A percentile compares a stretch with the other conserved stretches of the same genome.
phyloP scores from a whole-genome alignment of 2,113 vertebrate species.

The Physeter macrocephalus region DNA sequence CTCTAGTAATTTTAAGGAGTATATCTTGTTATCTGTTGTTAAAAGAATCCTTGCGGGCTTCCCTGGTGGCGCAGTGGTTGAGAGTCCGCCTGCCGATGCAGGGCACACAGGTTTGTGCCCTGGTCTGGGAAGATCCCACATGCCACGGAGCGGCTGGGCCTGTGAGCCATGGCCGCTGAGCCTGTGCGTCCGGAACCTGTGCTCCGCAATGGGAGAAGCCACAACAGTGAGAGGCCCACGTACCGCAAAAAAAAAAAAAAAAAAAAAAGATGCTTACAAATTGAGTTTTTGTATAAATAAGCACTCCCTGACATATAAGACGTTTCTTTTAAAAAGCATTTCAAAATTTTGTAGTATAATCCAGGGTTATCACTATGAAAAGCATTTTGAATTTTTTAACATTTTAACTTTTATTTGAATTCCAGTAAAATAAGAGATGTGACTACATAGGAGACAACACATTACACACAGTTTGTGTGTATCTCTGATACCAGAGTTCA shows the following conservation, averaged over 20 bases:
- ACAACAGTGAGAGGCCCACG: no score
- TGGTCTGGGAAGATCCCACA: no score
- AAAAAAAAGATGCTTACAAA: not conserved
- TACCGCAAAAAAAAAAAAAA: no score
- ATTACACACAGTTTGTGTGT: not conserved
- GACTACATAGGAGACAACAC: not conserved
- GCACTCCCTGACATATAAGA: not conserved
- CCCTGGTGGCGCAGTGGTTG: no score
- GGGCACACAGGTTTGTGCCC: no score
- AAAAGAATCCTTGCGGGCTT: no score
- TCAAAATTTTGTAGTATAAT: not conserved
- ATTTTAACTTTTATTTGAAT: constrained; percentile 23
- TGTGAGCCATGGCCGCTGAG: no score
- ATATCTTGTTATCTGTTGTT: not conserved
- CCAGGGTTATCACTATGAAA: not conserved
- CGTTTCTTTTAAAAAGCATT: not conserved
- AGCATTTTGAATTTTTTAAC: not conserved
- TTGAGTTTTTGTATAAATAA: not conserved
- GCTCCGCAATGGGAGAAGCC: no score
- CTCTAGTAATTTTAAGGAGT: not conserved
- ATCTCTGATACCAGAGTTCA: not conserved
- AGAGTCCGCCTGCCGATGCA: no score
- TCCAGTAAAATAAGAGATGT: not conserved
- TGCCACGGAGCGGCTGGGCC: no score
- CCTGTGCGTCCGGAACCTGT: no score